Evolutionary conservation across 1,140 invertebrate genomes (phyloP), one percentile per base, ranked within the genome.

Genomic region (Drosophila littoralis): DNA sequence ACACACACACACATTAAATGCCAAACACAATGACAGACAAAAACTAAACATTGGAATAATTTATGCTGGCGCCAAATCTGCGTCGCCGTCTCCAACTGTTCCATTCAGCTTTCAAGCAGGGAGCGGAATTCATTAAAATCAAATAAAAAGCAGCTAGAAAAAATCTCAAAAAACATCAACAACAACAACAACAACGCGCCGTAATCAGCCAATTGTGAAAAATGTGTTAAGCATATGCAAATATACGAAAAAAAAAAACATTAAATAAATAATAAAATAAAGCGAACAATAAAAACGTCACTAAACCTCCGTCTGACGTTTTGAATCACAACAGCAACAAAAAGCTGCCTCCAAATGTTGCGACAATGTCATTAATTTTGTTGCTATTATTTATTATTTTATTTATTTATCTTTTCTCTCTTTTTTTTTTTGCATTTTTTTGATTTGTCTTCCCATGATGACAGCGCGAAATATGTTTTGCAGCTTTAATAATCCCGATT

Each of bases 191-290:
- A 72, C 45, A 71, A 55, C 51, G 50, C 43, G 13, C 33, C 35
- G 64, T 71, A 71, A 64, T 57, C 68, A 72, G 70, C 33, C 55
- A 68, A 60, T 68, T 59, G 70, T 73, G 48, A 68, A 73, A 73
- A 73, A 73, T 73, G 64, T 73, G 70, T 68, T 73, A 73, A 73
- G 12, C 70, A 73, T 73, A 73, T 73, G 70, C 70, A 68, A 50
- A 71, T 28, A 58, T 45, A 33, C n/a, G 32, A 58, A 6, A 59
- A 5, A 42, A 59, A n/a, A 17, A 32, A 36, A 7, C 32, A 32
- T 13, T 28, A 46, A 43, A 43, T 43, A 43, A 59, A 59, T 45
- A 45, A 48, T 5, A 54, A 15, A 52, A 50, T 32, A 58, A 51
- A 40, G 36, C 61, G n/a, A 36, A 72, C 52, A 73, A 73, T 68